These are phyloP conservation scores for Acropora yongei DNA, from an alignment of 64 coral and sea anemone genomes.

Conservation along the genomic window DNA sequence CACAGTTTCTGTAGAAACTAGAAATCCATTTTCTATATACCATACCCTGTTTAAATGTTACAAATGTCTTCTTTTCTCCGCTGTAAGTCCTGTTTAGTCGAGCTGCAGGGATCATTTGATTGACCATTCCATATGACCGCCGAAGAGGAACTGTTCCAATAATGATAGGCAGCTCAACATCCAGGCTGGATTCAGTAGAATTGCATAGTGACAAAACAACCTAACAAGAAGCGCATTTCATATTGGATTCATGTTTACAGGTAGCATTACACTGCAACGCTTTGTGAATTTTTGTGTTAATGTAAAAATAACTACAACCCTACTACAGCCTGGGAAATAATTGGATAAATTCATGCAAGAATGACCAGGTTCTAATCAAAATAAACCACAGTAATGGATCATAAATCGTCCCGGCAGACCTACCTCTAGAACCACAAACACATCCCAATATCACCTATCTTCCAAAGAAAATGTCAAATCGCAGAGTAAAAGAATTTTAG, in stretches of 20 bases:
- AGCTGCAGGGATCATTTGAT: slow-evolving; percentile 61
- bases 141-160: slow-evolving; percentile 78
- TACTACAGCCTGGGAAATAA: no score
- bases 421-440: no score
- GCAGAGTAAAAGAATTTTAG: no score
- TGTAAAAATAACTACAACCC: no score
- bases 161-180: slow-evolving; percentile 81
- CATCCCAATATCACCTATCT: background rate
- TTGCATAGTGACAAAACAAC: background rate
- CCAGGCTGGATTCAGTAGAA: slow-evolving; percentile 53
- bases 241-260: no score
- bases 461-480: background rate
- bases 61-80: slow-evolving; percentile 70
- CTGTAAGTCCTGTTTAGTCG: slow-evolving; percentile 50
- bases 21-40: background rate
- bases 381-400: no score
- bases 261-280: no score
- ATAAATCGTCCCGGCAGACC: no score
- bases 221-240: background rate
- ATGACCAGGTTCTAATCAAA: no score
- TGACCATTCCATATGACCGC: slow-evolving; percentile 73
- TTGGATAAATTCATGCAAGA: no score
- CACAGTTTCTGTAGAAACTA: no score
- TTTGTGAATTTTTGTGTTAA: no score
- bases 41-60: slow-evolving; percentile 65